Evolutionary conservation across 1,140 invertebrate species (phyloP).

Genomic region (Bilobella aurantiaca): DNA sequence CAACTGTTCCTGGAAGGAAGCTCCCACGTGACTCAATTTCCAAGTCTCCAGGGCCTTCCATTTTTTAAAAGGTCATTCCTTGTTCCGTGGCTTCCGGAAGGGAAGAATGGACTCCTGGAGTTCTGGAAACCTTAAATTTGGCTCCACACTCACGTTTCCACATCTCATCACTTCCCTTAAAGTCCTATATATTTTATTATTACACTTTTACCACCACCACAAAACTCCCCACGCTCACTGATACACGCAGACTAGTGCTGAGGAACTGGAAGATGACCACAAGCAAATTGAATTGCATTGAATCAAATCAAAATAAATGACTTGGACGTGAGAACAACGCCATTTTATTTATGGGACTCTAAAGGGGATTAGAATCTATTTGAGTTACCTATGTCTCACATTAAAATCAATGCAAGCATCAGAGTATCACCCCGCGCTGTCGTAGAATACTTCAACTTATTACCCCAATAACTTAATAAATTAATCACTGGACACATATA

Average conservation of each 20-base stretch:
- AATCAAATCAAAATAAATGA: constrained; percentile 8
- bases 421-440: too few species aligned
- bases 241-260: background rate
- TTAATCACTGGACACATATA: too few species aligned
- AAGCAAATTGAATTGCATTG: constrained; percentile 1
- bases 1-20: too few species aligned
- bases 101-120: too few species aligned
- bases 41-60: too few species aligned
- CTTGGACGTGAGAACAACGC: background rate
- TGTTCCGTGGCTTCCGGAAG: too few species aligned
- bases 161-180: constrained; percentile 8
- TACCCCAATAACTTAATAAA: too few species aligned
- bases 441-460: too few species aligned
- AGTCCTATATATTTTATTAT: background rate
- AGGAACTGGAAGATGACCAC: background rate
- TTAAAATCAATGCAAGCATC: too few species aligned
- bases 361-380: too few species aligned
- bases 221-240: background rate
- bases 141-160: background rate
- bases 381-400: too few species aligned
- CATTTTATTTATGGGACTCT: background rate
- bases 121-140: background rate
- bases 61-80: background rate
- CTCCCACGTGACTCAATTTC: background rate
- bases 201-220: background rate